Base-by-base conservation (phyloP, 2,113 vertebrate species). In the Bubo blakistoni region DNA sequence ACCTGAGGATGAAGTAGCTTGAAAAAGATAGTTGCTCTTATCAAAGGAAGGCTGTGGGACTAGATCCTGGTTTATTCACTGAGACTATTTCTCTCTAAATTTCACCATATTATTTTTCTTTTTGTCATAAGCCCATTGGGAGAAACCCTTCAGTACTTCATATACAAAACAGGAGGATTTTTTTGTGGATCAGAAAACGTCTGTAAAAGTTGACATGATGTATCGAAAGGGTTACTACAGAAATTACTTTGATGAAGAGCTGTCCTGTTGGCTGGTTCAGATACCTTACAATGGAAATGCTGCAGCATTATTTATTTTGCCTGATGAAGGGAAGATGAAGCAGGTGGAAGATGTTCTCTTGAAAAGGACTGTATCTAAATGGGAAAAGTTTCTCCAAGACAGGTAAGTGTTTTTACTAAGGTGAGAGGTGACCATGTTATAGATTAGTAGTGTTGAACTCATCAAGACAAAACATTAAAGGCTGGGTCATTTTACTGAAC, bases 191-290 rank as follows among this genome's bases (percentile, higher is more conserved):
- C 57, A 84, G 76, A 66, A 93, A 51, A 95, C 78, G 0, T 11
- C 96, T 27, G 52, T 96, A 59, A 96, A 27, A 25, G 87, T 95
- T 49, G 94, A 98, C 47, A 97, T 98, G 97, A 98, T 98, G 98
- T 97, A 96, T 58, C 96, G 97, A 22, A 97, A 95, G 40, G 98
- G 94, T 47, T 96, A 96, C 93, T 98, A 98, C 91, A 96, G 97
- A 76, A 96, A 94, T 87, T 90, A 96, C 18, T 92, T 98, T 19
- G 99, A 99, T 92, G 82, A 93, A 25, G 83, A 97, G 7, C 86
- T 98, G 10, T 97, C 98, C 36, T 98, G 98, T 74, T 97, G 97
- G 27, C 29, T 98, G 62, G 94, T 98, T 94, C 96, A 98, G 57
- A 92, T 98, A 46, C 96, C 97, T 77, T 98, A 97, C 88, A 62